Evolutionary conservation across 2,113 vertebrate species (phyloP).

Genomic region (Tonatia bakeri): DNA sequence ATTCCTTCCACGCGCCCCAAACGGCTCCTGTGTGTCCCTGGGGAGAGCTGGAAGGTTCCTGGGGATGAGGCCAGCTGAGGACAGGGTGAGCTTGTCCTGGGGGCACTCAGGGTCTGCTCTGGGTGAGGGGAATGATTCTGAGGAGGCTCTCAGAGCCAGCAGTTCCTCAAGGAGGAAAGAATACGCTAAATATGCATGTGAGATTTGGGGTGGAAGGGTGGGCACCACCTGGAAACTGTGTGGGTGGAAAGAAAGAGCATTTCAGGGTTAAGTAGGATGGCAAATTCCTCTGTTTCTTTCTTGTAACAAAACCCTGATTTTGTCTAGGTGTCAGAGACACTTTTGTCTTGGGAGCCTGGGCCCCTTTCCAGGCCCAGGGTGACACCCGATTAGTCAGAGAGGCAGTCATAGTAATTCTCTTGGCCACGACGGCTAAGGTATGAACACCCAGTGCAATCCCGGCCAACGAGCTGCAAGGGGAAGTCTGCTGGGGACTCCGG

Average conservation of each 20-base stretch:
- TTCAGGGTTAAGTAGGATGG: background rate
- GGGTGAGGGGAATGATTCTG: background rate
- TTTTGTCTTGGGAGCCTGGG: background rate
- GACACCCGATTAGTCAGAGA: background rate
- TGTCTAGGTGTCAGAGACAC: background rate
- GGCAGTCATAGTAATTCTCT: background rate
- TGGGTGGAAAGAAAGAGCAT: background rate
- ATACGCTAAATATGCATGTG: background rate
- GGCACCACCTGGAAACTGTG: background rate
- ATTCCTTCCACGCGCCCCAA: background rate
- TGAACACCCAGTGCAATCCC: background rate
- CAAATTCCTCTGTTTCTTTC: background rate
- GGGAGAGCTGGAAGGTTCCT: background rate
- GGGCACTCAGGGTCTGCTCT: background rate
- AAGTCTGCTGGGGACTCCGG: background rate
- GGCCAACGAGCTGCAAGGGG: background rate
- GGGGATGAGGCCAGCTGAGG: background rate
- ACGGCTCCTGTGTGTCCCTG: background rate
- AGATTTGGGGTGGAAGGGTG: background rate
- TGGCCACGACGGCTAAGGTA: background rate
- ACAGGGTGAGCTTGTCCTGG: background rate
- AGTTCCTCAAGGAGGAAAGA: background rate
- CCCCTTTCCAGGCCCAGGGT: background rate
- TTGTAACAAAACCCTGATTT: background rate
- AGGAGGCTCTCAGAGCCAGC: background rate